Conservation (phyloP, 1,140 invertebrate species). For the Bombus fervidus region DNA sequence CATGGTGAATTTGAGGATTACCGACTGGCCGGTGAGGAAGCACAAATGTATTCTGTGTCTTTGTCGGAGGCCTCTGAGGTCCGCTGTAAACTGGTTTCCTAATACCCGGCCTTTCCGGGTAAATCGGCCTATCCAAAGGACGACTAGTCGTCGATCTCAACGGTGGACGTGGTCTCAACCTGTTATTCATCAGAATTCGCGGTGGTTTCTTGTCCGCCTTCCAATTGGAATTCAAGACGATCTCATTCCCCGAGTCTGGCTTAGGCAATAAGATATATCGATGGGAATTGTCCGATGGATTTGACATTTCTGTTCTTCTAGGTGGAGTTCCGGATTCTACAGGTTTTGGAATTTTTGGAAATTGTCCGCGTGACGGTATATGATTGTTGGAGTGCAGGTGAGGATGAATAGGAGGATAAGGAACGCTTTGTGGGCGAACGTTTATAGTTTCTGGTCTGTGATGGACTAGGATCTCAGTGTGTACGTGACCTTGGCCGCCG, state of each 20-base stretch:
- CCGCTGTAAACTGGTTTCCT: conserved; percentile 68
- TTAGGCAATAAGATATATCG: conserved; percentile 67
- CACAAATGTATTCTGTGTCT: conserved; percentile 57
- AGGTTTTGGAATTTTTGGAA: conserved; percentile 69
- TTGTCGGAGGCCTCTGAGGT: conserved; percentile 64
- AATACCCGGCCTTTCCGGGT: conserved; percentile 70
- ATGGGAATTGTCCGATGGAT: conserved; percentile 68
- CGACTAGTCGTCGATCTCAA: conserved; percentile 67
- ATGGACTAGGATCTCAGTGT: conserved; percentile 79
- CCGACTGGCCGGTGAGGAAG: conserved; percentile 47
- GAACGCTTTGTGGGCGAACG: conserved; percentile 63
- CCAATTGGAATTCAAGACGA: conserved; percentile 69
- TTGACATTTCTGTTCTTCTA: conserved; percentile 75
- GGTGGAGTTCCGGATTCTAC: conserved; percentile 70
- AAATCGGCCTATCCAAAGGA: conserved; percentile 67
- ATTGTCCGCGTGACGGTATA: conserved; percentile 73
- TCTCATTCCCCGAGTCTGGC: conserved; percentile 70
- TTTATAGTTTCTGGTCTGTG: conserved; percentile 75
- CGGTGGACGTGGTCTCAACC: conserved; percentile 72
- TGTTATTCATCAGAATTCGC: conserved; percentile 59
- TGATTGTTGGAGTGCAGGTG: conserved; percentile 50
- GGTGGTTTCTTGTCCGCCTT: conserved; percentile 76
- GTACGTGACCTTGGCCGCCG: conserved; percentile 76
- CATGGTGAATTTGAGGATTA: conserved; percentile 47
- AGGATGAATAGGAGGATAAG: conserved; percentile 56